Evolutionary conservation across 2,888 invertebrate genomes (phyloP), one percentile per base, ranked within the genome.

Genomic region (Phorcus lineatus): DNA sequence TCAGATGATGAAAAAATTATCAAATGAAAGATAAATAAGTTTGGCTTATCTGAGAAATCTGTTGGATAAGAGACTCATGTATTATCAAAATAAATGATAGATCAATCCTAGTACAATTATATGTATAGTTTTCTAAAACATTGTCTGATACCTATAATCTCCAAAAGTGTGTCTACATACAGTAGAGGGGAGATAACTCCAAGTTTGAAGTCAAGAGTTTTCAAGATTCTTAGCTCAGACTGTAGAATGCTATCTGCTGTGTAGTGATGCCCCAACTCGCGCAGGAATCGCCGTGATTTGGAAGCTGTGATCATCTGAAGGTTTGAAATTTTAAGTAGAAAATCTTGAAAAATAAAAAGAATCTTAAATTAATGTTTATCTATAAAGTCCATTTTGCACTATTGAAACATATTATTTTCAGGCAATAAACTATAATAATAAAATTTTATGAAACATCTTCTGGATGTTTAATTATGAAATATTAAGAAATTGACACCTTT

Each of bases 141-240:
- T n/a, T n/a, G n/a, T n/a, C n/a, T n/a, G n/a, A 62, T 87, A 92
- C 92, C 91, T 80, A 92, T 76, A 13, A 91, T 86, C 87, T 91
- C 91, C 53, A 93, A 85, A 16, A 93, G 78, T 4, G 90, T 90
- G 79, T 93, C 93, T 40, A 93, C 80, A 82, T 88, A 92, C 22
- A 88, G 86, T 9, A 92, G 83, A 6, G 92, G 91, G 0, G 92
- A 88, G 2, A 87, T 81, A 0, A 86, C 76, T 31, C 88, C 85
- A 6, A 93, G 87, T 76, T 86, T 85, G 87, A 86, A 93, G 83
- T 90, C 84, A 70, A 91, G 84, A 13, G 92, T 92, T 83, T 92
- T 92, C 74, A 92, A 83, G 9, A 94, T 87, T 31, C 94, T 86
- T 53, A 93, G 82, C 80, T 94, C 94, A 11, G 94, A 94, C 74